Base-by-base conservation (phyloP, 2,888 invertebrate species). In the Argyresthia albistria region DNA sequence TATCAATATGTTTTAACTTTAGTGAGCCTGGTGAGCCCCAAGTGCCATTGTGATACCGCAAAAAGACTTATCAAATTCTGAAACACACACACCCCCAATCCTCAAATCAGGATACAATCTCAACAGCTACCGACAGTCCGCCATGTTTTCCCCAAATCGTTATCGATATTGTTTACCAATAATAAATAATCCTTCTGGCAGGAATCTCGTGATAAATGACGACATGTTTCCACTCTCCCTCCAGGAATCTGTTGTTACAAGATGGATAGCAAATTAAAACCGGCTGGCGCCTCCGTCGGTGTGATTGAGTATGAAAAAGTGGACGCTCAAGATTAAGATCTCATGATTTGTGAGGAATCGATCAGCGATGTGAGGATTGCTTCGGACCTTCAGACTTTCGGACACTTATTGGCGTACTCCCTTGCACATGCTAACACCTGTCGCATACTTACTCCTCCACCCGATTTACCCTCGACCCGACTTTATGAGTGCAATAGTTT, bases 221-320 rank as follows among this genome's bases (percentile, higher is more conserved):
- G 48, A 48, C 48, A 15, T 14, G 48, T 48, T 43, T 8, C 43
- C 12, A 43, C 49, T 15, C 42, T 14, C 35, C 48, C 53, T 46
- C 47, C 52, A 37, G 46, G 50, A 35, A 47, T 43, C 54, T 49
- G 51, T 54, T 52, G 56, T 50, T 52, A 51, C 46, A 79, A 80
- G 83, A 80, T 69, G 73, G 76, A 84, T 83, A 69, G 79, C 69
- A 74, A 80, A 77, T 79, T 80, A 80, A 80, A 76, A 65, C 73
- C 70, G 64, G 60, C 61, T 63, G 63, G 59, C 62, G 39, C 57
- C 55, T 25, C 25, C 59, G 58, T 59, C 56, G 59, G 58, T 57
- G 80, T 86, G 84, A 87, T 86, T 69, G 86, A 86, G 84, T 80
- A 80, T 80, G 80, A 83, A 79, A 79, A 74, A 86, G 77, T 72